These are phyloP conservation scores for Lutjanus argentimaculatus DNA, from an alignment of 2,797 vertebrate genomes.

Conservation along the genomic window DNA sequence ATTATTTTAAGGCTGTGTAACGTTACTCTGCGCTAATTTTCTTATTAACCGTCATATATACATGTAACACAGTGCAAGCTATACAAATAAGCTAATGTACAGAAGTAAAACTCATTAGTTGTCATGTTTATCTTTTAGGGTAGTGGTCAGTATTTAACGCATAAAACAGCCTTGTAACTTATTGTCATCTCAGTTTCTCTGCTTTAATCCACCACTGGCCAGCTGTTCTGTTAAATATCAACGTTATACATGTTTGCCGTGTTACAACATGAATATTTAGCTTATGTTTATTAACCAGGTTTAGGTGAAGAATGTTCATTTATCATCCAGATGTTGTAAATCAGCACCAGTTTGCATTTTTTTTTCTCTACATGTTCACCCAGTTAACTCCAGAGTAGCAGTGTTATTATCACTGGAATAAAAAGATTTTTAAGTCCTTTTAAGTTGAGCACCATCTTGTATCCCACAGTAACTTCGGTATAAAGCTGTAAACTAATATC, in stretches of 20 bases:
- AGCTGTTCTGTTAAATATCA: conserved; percentile 47
- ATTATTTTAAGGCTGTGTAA: conserved; percentile 33
- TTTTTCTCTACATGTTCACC: conserved; percentile 41
- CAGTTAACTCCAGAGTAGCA: conserved; percentile 42
- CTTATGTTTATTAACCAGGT: conserved; percentile 16
- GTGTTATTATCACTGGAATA: conserved; percentile 45
- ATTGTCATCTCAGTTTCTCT: conserved; percentile 49
- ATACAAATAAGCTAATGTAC: conserved; percentile 60
- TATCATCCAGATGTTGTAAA: conserved; percentile 46
- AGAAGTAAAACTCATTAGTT: conserved; percentile 39
- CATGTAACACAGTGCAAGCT: conserved; percentile 34
- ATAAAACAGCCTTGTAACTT: conserved; percentile 40
- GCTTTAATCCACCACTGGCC: conserved; percentile 40
- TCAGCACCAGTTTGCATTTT: conserved; percentile 34
- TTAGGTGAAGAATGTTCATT: conserved; percentile 33
- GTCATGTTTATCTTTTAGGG: conserved; percentile 55
- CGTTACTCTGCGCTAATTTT: conserved; percentile 42
- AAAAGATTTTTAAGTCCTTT: not conserved
- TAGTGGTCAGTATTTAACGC: conserved; percentile 51
- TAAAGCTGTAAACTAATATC: conserved; percentile 62
- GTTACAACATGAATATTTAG: conserved; percentile 19
- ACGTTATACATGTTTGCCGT: conserved; percentile 38
- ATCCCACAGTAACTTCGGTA: conserved; percentile 43
- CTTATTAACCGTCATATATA: conserved; percentile 37
- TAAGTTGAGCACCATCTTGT: conserved; percentile 47